These are phyloP conservation scores for Cochlearius cochlearius DNA, from an alignment of 2,113 vertebrate species.

Conservation along the genomic window DNA sequence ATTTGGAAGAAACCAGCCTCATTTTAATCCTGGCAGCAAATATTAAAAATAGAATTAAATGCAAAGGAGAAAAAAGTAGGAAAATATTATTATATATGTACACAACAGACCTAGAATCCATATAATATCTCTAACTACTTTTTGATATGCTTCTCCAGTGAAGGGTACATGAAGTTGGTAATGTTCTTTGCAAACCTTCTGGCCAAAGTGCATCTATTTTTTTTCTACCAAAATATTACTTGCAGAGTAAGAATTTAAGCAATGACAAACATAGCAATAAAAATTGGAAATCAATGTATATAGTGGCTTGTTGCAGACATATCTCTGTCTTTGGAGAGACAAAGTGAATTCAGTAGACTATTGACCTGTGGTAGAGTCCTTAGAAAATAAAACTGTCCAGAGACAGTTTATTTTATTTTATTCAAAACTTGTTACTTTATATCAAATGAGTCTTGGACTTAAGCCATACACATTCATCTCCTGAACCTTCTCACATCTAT, in stretches of 20 bases:
- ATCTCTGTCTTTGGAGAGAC: background rate
- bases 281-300: background rate
- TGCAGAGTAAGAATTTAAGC: background rate
- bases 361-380: background rate
- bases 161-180: background rate
- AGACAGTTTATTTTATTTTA: background rate
- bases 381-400: background rate
- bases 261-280: background rate
- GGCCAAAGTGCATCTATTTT: background rate
- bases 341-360: background rate
- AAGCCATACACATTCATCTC: background rate
- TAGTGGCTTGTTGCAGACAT: background rate
- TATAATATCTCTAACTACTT: background rate
- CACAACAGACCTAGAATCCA: background rate
- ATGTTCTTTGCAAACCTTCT: background rate
- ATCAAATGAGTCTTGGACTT: background rate
- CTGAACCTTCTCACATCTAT: background rate
- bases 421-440: background rate
- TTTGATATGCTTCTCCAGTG: background rate
- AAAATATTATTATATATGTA: background rate
- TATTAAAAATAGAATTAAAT: conserved; percentile 13
- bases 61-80: background rate
- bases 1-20: rapidly evolving
- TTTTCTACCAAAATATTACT: background rate
- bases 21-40: background rate